Evolutionary conservation across 2,113 vertebrate species (phyloP).

Genomic region (Danionella cerebrum): DNA sequence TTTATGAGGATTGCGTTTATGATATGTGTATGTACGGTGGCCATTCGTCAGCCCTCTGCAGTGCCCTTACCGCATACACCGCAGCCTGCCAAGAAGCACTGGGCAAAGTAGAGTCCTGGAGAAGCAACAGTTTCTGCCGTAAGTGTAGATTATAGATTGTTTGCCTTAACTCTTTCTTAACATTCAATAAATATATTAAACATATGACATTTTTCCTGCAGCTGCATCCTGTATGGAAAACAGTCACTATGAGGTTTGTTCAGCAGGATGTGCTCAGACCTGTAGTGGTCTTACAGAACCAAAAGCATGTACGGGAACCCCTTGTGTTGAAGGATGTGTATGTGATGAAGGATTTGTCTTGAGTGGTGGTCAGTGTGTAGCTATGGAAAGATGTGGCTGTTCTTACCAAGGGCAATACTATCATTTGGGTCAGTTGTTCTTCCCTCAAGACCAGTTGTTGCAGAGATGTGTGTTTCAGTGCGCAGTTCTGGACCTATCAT

Average conservation of each 20-base stretch:
- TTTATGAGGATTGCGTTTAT: conserved; percentile 52
- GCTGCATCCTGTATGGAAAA: conserved; percentile 28
- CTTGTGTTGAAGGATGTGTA: conserved; percentile 40
- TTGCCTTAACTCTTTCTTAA: neutral
- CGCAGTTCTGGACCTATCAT: no score
- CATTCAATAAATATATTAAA: neutral
- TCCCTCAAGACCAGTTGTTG: conserved; percentile 35
- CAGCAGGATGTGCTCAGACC: conserved; percentile 1
- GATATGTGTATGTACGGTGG: conserved; percentile 56
- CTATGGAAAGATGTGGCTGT: conserved; percentile 48
- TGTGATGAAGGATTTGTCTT: conserved; percentile 41
- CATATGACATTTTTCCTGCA: neutral
- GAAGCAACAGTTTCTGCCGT: conserved; percentile 51
- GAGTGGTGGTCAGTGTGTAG: conserved; percentile 41
- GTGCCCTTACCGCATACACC: conserved; percentile 46
- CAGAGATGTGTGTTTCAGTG: conserved; percentile 44
- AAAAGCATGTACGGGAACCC: neutral
- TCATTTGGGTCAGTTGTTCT: conserved; percentile 41
- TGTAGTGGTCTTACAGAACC: conserved; percentile 15
- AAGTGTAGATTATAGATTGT: conserved; percentile 32
- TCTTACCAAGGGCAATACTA: conserved; percentile 35
- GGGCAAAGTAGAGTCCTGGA: conserved; percentile 43
- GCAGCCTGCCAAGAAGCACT: conserved; percentile 46
- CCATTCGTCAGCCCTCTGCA: conserved; percentile 44
- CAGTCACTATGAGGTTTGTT: conserved; percentile 33